phyloP scores from a whole-genome alignment of 2,113 vertebrate genomes.

The Fukomys damarensis region DNA sequence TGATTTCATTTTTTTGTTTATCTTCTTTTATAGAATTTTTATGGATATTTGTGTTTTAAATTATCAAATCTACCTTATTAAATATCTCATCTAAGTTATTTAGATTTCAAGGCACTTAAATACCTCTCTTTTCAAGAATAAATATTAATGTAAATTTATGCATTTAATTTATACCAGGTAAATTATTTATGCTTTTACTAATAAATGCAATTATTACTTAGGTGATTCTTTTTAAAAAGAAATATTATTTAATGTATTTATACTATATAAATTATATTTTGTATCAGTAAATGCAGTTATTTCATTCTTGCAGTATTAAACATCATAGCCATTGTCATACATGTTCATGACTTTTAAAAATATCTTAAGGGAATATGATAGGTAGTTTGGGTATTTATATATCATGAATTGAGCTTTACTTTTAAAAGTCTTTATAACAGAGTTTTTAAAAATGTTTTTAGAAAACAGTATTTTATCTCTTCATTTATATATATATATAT shows the following conservation, averaged over 20 bases:
- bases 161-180: not conserved
- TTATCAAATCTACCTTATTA: constrained; percentile 28
- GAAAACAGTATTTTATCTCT: constrained; percentile 17
- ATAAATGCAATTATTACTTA: not conserved
- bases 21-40: not conserved
- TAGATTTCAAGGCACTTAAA: not conserved
- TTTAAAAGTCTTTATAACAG: not conserved
- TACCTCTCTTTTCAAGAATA: not conserved
- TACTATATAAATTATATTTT: not conserved
- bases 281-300: not conserved
- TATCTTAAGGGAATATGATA: not conserved
- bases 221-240: not conserved
- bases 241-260: not conserved
- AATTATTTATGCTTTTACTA: not conserved
- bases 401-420: constrained; percentile 8
- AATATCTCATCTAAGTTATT: not conserved
- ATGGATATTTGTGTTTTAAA: constrained; percentile 30
- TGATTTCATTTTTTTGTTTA: constrained; percentile 75
- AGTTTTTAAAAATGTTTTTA: constrained; percentile 11
- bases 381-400: not conserved
- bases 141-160: constrained; percentile 23
- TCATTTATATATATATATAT: too few relatives aligned
- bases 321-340: not conserved
- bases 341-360: constrained; percentile 16
- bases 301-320: not conserved